Percentiles rank a stretch among this genome's conserved stretches.
These are phyloP conservation scores for Halocaridina rubra DNA, from an alignment of 2,888 invertebrate species.

Conservation along the genomic window DNA sequence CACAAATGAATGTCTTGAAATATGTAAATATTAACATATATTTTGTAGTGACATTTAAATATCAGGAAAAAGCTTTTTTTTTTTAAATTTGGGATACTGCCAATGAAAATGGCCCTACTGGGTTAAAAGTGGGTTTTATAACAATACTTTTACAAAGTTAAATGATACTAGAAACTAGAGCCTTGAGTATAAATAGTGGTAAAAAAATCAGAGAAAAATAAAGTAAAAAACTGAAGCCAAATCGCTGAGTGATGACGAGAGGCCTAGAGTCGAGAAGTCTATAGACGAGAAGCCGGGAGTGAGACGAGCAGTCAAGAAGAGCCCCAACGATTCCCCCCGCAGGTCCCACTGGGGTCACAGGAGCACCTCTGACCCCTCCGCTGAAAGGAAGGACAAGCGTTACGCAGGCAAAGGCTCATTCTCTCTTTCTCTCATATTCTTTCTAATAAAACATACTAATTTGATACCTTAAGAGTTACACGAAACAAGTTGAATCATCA, in stretches of 20 bases:
- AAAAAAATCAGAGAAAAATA: background rate
- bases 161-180: background rate
- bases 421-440: too few relatives aligned
- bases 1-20: too few relatives aligned
- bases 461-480: too few relatives aligned
- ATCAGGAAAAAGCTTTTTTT: background rate
- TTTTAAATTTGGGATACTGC: background rate
- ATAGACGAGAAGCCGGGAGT: background rate
- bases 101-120: slow-evolving; percentile 12
- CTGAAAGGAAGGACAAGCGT: slow-evolving; percentile 48
- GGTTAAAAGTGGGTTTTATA: background rate
- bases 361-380: slow-evolving; percentile 49
- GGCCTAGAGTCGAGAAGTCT: slow-evolving; percentile 4
- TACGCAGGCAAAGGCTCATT: slow-evolving; percentile 13
- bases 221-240: background rate
- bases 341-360: slow-evolving; percentile 43
- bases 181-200: background rate
- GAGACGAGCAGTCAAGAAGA: background rate
- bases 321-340: slow-evolving; percentile 12
- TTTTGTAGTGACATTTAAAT: background rate
- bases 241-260: background rate
- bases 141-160: too few relatives aligned
- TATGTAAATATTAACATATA: background rate
- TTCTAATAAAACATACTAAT: too few relatives aligned
- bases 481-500: too few relatives aligned